Evolutionary conservation across 2,113 vertebrate genomes (phyloP).

Genomic region (Puma concolor): DNA sequence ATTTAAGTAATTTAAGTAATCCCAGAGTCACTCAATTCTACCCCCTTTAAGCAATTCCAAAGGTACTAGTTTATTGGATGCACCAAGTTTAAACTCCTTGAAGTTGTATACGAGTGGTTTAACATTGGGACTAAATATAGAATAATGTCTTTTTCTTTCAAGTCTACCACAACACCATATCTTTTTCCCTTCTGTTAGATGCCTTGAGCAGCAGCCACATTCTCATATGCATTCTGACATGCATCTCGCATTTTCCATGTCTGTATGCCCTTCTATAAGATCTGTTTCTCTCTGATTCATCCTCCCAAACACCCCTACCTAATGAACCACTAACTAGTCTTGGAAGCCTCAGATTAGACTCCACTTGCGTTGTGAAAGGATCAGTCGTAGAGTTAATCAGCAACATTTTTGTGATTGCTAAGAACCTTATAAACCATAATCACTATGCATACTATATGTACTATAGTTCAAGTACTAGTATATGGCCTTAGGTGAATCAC

Average conservation of each 20-base stretch:
- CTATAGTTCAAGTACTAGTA: background rate
- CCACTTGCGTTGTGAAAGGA: background rate
- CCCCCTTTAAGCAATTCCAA: background rate
- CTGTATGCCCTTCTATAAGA: background rate
- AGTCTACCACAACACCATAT: background rate
- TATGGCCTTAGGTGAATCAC: background rate
- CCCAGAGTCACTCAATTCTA: rapidly evolving
- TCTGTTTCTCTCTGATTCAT: background rate
- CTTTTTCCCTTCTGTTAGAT: background rate
- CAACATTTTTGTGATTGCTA: background rate
- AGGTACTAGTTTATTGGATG: background rate
- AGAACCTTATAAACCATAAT: background rate
- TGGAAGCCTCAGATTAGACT: background rate
- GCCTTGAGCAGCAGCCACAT: background rate
- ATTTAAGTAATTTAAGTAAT: background rate
- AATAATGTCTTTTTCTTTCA: background rate
- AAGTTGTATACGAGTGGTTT: background rate
- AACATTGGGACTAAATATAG: background rate
- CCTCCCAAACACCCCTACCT: background rate
- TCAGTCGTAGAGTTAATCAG: background rate
- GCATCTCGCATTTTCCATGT: background rate
- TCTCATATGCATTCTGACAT: background rate
- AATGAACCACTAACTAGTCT: background rate
- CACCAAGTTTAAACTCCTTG: background rate
- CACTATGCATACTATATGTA: background rate